Percentiles rank a stretch among this genome's conserved stretches.
Conservation (phyloP, 1,140 invertebrate species). For the Saccostrea echinata region DNA sequence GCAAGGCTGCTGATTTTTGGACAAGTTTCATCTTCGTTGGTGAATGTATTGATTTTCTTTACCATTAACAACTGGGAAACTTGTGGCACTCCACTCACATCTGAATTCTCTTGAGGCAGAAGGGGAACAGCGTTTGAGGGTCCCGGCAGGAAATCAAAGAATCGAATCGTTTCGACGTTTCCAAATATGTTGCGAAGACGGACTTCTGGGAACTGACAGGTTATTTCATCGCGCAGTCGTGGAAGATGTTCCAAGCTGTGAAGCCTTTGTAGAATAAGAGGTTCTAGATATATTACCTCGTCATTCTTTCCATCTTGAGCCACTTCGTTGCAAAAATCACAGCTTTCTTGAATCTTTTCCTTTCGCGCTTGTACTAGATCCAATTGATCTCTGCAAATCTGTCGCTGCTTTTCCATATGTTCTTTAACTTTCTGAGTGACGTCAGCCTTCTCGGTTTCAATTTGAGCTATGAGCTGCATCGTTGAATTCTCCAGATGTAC, state of each 20-base stretch:
- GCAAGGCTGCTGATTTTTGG: conserved; percentile 49
- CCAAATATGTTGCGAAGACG: conserved; percentile 49
- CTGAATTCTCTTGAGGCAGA: conserved; percentile 24
- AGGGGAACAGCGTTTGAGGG: conserved; percentile 17
- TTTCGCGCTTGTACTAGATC: not conserved
- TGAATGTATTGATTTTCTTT: conserved; percentile 42
- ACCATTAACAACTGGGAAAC: conserved; percentile 33
- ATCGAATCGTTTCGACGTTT: conserved; percentile 41
- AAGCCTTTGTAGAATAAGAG: conserved; percentile 13
- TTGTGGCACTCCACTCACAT: conserved; percentile 43
- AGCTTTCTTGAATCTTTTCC: conserved; percentile 36
- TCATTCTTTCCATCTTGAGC: conserved; percentile 41
- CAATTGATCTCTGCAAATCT: conserved; percentile 32
- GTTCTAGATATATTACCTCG: conserved; percentile 47
- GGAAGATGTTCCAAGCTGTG: conserved; percentile 41
- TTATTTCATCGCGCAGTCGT: conserved; percentile 13
- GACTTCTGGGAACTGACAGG: conserved; percentile 47
- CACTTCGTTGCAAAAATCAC: conserved; percentile 40
- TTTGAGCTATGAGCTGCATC: conserved; percentile 19
- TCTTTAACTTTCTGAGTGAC: conserved; percentile 30
- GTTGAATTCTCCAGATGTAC: conserved; percentile 42
- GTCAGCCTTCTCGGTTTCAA: conserved; percentile 48
- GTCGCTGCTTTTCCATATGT: conserved; percentile 20
- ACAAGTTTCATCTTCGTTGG: conserved; percentile 48
- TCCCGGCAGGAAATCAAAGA: conserved; percentile 47